Conservation (phyloP, 2,797 vertebrate species). For the Liasis olivaceus region DNA sequence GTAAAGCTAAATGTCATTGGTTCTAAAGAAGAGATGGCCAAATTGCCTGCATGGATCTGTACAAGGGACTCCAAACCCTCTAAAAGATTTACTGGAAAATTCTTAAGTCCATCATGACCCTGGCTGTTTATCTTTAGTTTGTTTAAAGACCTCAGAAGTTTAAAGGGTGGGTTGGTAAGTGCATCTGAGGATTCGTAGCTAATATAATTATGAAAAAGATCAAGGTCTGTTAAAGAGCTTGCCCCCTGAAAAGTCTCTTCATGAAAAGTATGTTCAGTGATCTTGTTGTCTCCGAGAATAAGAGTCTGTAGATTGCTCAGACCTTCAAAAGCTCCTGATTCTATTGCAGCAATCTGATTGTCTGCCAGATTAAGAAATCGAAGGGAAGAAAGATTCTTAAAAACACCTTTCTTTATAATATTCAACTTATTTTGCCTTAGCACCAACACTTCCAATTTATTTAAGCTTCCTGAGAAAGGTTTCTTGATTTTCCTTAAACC, state of each 20-base stretch:
- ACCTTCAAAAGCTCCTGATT: constrained; percentile 70
- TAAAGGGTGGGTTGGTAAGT: constrained; percentile 73
- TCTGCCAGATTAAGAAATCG: constrained; percentile 75
- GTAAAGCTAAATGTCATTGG: constrained; percentile 64
- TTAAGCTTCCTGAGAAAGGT: constrained; percentile 72
- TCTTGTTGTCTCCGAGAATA: constrained; percentile 77
- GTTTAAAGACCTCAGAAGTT: constrained; percentile 74
- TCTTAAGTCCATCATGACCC: constrained; percentile 71
- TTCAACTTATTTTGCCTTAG: constrained; percentile 79
- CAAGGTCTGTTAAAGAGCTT: constrained; percentile 74
- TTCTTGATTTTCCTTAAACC: constrained; percentile 74
- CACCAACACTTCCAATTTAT: constrained; percentile 74
- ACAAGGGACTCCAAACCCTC: constrained; percentile 71
- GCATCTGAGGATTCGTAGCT: constrained; percentile 59
- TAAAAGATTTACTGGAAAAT: constrained; percentile 74
- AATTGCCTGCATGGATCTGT: constrained; percentile 76
- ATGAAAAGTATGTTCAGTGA: constrained; percentile 67
- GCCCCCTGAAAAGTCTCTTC: constrained; percentile 66
- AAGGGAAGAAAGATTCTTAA: constrained; percentile 68
- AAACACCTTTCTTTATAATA: constrained; percentile 76
- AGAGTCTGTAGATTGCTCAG: constrained; percentile 72
- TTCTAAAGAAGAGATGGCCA: constrained; percentile 76
- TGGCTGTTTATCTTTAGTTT: constrained; percentile 76
- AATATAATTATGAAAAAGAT: constrained; percentile 77
- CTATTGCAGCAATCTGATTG: constrained; percentile 76